phyloP scores from a whole-genome alignment of 2,113 vertebrate genomes.

The human region DNA sequence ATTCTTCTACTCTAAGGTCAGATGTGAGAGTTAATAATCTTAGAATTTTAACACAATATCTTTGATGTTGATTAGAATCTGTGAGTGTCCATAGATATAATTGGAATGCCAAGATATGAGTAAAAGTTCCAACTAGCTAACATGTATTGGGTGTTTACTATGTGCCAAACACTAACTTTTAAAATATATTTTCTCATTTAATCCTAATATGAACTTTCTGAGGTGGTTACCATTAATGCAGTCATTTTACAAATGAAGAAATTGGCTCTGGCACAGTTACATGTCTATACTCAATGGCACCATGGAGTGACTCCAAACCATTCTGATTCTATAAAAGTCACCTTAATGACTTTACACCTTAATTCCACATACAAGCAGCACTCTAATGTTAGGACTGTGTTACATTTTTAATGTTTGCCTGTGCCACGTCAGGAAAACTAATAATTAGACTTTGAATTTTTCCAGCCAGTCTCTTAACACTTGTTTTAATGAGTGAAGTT shows the following conservation, averaged over 20 bases:
- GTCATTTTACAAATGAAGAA: neutral
- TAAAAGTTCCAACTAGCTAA: neutral
- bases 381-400: neutral
- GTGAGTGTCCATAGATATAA: neutral
- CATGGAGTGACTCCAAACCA: neutral
- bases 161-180: neutral
- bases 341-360: neutral
- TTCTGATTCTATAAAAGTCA: neutral
- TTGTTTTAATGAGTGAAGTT: neutral
- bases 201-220: neutral
- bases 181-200: neutral
- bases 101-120: fast-evolving
- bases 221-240: neutral
- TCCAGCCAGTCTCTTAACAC: neutral
- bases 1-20: too few relatives aligned
- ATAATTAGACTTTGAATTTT: neutral
- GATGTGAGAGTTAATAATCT: neutral
- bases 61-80: neutral
- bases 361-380: neutral
- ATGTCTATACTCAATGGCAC: neutral
- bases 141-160: neutral
- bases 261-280: neutral
- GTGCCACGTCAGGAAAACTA: neutral
- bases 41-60: neutral
- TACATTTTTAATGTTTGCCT: neutral